Conservation (phyloP, 2,888 invertebrate species). For the Pristionchus entomophagus region DNA sequence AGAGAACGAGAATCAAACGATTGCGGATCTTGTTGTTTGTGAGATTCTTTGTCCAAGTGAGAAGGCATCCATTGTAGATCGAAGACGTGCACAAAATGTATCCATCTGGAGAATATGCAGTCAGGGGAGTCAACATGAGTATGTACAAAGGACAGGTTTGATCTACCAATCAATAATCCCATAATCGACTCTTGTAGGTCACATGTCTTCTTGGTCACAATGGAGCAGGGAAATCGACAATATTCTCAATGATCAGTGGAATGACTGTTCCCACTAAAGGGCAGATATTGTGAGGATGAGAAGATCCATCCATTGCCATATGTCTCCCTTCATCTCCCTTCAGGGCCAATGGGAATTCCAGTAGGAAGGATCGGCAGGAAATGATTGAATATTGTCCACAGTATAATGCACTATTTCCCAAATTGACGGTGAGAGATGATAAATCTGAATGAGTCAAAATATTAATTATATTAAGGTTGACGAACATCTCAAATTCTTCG, state of each 20-base stretch:
- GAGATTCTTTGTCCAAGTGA: neutral
- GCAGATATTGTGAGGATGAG: neutral
- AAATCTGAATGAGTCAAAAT: neutral
- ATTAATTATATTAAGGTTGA: conserved; percentile 56
- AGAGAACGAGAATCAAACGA: neutral
- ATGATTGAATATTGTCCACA: neutral
- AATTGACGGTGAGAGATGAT: neutral
- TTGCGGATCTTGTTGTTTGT: neutral
- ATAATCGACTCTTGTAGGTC: conserved; percentile 45
- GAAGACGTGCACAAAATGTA: conserved; percentile 21
- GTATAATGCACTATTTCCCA: conserved; percentile 37
- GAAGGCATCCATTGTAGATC: no score
- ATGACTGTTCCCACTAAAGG: conserved; percentile 64
- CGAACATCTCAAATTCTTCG: conserved; percentile 71
- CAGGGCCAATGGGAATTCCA: neutral
- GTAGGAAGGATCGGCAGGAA: neutral
- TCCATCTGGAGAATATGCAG: conserved; percentile 65
- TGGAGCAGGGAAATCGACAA: conserved; percentile 72
- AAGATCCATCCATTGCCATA: neutral
- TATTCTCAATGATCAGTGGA: conserved; percentile 65
- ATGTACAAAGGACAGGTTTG: conserved; percentile 68
- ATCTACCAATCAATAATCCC: neutral
- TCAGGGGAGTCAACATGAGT: conserved; percentile 66
- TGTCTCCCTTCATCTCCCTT: no score
- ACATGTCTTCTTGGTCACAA: conserved; percentile 74